Evolutionary conservation across 2,797 vertebrate genomes (phyloP).

Genomic region (Halcyon badia): DNA sequence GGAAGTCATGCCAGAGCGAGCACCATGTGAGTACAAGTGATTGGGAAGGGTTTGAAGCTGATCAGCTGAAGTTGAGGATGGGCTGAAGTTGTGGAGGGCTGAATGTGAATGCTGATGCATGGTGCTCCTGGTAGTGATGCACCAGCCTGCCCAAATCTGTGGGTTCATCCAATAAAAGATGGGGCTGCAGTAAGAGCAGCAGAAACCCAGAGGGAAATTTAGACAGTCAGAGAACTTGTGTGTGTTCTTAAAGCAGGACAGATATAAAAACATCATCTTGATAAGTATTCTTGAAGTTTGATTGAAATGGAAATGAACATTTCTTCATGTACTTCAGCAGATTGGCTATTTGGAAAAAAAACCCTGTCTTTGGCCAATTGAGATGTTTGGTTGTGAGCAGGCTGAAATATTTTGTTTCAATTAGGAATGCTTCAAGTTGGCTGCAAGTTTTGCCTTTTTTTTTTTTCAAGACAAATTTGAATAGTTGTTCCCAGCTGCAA

Average conservation of each 20-base stretch:
- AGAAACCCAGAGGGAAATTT: neutral
- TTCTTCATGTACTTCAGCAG: neutral
- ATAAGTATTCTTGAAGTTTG: neutral
- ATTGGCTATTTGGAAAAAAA: neutral
- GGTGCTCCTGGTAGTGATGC: fast-evolving
- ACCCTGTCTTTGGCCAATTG: neutral
- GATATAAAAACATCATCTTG: neutral
- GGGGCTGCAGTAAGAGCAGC: neutral
- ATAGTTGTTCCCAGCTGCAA: neutral
- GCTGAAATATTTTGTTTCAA: conserved; percentile 14
- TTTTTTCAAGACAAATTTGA: neutral
- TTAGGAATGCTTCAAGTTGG: neutral
- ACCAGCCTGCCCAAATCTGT: neutral
- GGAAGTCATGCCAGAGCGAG: neutral
- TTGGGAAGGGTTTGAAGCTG: neutral
- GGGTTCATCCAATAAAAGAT: neutral
- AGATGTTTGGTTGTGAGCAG: neutral
- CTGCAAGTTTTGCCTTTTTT: neutral
- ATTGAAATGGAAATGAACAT: neutral
- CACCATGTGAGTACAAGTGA: neutral
- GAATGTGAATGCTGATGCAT: neutral
- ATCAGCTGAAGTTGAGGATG: neutral
- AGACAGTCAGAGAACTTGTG: neutral
- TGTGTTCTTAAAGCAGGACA: neutral
- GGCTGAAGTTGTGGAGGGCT: neutral